Evolutionary conservation across 2,888 invertebrate species (phyloP).

Genomic region (Pollenia griseotomentosa): DNA sequence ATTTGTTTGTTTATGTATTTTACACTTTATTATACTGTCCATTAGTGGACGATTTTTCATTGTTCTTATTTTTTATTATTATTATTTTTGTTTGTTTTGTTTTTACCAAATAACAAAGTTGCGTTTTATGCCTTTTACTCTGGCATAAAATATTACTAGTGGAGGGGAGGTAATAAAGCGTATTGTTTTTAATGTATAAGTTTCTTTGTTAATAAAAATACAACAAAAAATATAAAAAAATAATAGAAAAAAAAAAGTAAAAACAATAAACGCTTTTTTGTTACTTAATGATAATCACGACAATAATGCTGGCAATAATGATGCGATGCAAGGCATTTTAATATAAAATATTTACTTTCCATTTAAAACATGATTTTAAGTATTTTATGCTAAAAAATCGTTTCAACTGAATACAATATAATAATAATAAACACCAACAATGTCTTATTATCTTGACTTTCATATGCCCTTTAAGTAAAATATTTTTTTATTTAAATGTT

Average conservation of each 20-base stretch:
- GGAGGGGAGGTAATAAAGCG: conserved; percentile 54
- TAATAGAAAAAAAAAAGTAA: conserved; percentile 18
- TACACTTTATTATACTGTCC: conserved; percentile 66
- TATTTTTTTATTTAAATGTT: too few species aligned
- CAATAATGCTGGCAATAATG: conserved; percentile 44
- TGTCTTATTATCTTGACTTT: neutral
- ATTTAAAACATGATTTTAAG: too few species aligned
- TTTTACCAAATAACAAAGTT: conserved; percentile 26
- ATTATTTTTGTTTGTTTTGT: neutral
- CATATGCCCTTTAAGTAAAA: neutral
- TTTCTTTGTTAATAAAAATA: conserved; percentile 60
- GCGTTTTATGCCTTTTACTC: conserved; percentile 45
- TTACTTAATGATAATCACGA: conserved; percentile 55
- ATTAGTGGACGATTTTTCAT: conserved; percentile 64
- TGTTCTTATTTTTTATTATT: conserved; percentile 29
- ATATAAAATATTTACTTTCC: neutral
- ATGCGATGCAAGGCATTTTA: conserved; percentile 1
- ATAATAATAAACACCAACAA: neutral
- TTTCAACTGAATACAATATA: neutral
- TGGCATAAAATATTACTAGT: conserved; percentile 55
- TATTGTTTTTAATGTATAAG: conserved; percentile 69
- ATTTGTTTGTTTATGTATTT: conserved; percentile 62
- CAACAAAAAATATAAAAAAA: conserved; percentile 11
- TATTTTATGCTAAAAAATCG: neutral
- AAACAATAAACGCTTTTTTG: conserved; percentile 66